Percentiles rank a stretch among this genome's conserved stretches.
These are phyloP conservation scores for Cheilosia pagana DNA, from an alignment of 2,888 invertebrate species.

Conservation along the genomic window DNA sequence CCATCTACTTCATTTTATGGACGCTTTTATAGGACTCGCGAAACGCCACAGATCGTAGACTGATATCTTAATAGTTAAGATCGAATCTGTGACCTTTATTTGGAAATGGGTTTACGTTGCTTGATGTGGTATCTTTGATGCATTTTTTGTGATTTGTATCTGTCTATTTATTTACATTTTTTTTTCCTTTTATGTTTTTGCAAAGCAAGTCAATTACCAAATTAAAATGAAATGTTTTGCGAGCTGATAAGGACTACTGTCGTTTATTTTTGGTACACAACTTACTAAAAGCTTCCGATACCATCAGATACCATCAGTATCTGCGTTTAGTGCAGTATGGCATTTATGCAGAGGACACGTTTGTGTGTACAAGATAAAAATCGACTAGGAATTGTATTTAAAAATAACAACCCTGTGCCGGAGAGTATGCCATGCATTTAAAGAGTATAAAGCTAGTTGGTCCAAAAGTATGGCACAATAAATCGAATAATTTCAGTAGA, in stretches of 20 bases:
- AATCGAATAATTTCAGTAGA: too few relatives aligned
- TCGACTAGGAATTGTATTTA: too few relatives aligned
- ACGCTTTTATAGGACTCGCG: constrained; percentile 39
- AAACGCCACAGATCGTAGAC: neutral
- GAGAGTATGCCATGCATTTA: too few relatives aligned
- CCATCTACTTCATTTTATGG: too few relatives aligned
- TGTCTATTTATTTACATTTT: neutral
- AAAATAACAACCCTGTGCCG: too few relatives aligned
- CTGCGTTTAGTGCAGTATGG: too few relatives aligned
- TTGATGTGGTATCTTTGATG: constrained; percentile 7
- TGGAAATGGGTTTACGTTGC: constrained; percentile 29
- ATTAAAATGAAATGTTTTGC: neutral
- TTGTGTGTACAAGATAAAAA: too few relatives aligned
- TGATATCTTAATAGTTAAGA: constrained; percentile 22
- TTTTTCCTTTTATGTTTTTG: neutral
- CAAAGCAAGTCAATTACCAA: constrained; percentile 15
- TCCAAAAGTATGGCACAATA: too few relatives aligned
- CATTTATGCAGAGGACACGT: too few relatives aligned
- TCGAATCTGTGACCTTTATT: constrained; percentile 12
- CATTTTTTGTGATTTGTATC: constrained; percentile 2
- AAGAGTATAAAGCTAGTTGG: too few relatives aligned
- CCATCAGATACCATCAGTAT: neutral
- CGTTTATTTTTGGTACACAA: neutral
- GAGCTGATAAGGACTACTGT: neutral
- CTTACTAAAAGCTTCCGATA: neutral